Evolutionary conservation across 2,113 vertebrate species (phyloP), one percentile per base, ranked within the genome.

Genomic region (Monopterus albus): DNA sequence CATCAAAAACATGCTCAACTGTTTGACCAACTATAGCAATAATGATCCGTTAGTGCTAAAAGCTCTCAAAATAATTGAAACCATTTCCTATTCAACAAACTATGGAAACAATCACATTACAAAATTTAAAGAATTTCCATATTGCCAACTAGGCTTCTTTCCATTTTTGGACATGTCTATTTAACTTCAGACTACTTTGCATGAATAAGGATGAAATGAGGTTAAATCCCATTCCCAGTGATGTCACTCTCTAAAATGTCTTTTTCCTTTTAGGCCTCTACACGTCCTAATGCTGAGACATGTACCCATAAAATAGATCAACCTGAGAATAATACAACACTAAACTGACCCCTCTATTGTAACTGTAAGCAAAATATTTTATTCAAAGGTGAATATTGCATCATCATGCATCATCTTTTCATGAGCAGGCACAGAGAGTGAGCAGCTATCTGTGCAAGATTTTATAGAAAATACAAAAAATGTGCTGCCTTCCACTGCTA

Each of bases 131-230:
- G 15, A 43, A 47, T 36, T 53, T 49, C 21, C 38, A 60, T 68
- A 62, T 63, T 68, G 33, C 55, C 46, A 51, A 59, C 43, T 47
- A 33, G 58, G 40, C 40, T 72, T 63, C 51, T 50, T 52, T 52
- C 58, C 58, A 64, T 77, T 45, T 75, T 78, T 62, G 53, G 63
- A 45, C 38, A 62, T 59, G 33, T 63, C 53, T 21, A 50, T 75
- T 72, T 56, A 36, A 75, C 74, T 81, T 71, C 64, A 70, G 36
- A 85, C 63, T 52, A 70, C 50, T 59, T 33, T 40, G 76, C 57
- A 33, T 43, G 42, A 78, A 65, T 65, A 29, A 57, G 36, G 39
- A 50, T 75, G 53, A 62, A 72, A 79, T 59, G 36, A 74, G 75
- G 59, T 76, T 73, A 72, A 70, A 79, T 73, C 29, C 47, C 43